Percentiles rank a stretch among this genome's conserved stretches.
Evolutionary conservation across 2,888 invertebrate genomes (phyloP).

Genomic region (Ferrisia virgata): DNA sequence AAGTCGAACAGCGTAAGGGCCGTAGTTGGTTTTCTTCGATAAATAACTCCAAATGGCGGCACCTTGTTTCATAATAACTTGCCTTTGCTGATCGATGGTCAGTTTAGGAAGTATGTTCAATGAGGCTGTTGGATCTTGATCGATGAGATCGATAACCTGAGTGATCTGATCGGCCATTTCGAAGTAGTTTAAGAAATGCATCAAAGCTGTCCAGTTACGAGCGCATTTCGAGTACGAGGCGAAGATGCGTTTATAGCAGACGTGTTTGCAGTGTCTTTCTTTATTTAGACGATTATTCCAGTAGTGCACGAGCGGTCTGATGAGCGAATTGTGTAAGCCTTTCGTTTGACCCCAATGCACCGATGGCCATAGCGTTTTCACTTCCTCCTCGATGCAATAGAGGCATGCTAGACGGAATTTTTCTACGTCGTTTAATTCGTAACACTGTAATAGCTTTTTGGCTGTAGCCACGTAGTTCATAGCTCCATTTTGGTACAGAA

Average conservation of each 20-base stretch:
- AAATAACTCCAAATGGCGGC: not conserved
- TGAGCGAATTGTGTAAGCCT: not conserved
- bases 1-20: not conserved
- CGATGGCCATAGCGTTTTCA: not conserved
- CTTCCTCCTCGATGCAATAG: not conserved
- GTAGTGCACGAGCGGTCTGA: not conserved
- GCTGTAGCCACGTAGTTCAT: not conserved
- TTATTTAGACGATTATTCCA: not conserved
- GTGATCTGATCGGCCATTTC: not conserved
- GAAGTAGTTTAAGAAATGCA: not conserved
- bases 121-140: not conserved
- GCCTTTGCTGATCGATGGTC: not conserved
- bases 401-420: not conserved
- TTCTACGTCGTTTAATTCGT: not conserved
- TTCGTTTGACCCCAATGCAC: not conserved
- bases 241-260: not conserved
- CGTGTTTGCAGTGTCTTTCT: not conserved
- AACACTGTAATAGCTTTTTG: not conserved
- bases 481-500: not conserved
- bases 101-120: not conserved
- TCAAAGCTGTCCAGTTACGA: not conserved
- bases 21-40: not conserved
- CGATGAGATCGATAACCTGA: not conserved
- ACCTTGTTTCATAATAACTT: not conserved
- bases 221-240: not conserved